Evolutionary conservation across 2,113 vertebrate species (phyloP), one percentile per base, ranked within the genome.

Genomic region (Gnathonemus echidnorhynchus): DNA sequence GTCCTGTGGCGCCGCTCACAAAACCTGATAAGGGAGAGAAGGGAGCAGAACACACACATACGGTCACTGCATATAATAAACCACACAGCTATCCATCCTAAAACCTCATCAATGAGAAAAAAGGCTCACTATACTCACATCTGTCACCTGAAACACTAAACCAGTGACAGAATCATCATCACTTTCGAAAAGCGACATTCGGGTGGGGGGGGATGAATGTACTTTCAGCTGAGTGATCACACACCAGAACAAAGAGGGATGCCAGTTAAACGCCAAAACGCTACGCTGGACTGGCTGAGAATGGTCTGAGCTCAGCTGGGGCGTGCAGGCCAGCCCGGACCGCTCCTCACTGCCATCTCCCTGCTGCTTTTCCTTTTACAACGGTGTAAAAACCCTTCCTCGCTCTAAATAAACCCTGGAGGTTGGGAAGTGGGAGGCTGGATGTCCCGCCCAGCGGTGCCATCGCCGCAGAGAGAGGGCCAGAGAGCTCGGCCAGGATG

Each of bases 61-160:
- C 1, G 3, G 74, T 35, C 19, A 39, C 74, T 42, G 77, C 80
- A 27, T 89, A 48, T 15, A 52, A 89, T 39, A 50, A 74, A 49
- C 70, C 62, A 49, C 27, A 27, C 45, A 89, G 10, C 39, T 24
- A 13, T 77, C n/a, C 27, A 74, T 45, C 45, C 62, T 8, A 45
- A 89, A 89, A 89, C 52, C 74, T 83, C 88, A 56, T 21, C 53
- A 21, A 56, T 56, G 53, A 56, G 53, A 56, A 56, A 56, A 56
- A 19, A 56, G 53, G 53, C 53, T 56, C 53, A 21, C 53, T 56
- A 24, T 56, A 21, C 19, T 66, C 24, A 66, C 58, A 66, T 27
- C 58, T 66, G 58, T 66, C n/a, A 66, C 58, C 58, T 66, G 24
- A 27, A n/a, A 27, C 24, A 27, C n/a, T 27, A 66, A 66, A 27